These are phyloP conservation scores for Acanthis flammea DNA, from an alignment of 2,797 vertebrate species.

Conservation along the genomic window DNA sequence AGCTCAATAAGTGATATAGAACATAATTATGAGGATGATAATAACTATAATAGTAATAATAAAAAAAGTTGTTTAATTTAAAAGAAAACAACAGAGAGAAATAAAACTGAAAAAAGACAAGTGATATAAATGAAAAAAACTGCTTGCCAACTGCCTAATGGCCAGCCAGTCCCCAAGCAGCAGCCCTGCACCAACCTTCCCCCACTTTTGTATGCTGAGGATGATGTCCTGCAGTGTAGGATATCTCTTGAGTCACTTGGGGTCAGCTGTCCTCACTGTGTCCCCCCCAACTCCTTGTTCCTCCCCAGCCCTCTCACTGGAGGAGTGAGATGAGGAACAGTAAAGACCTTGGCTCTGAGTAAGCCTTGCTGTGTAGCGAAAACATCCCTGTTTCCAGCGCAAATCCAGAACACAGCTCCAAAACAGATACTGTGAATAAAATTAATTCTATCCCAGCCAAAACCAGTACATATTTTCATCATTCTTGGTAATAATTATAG, in stretches of 20 bases:
- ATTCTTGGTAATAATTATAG: background rate
- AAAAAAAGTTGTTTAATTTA: background rate
- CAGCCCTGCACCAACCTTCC: accelerated
- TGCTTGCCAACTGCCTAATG: background rate
- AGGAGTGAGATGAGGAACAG: background rate
- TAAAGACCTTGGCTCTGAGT: background rate
- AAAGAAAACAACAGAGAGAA: background rate
- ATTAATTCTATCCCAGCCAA: background rate
- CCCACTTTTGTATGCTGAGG: background rate
- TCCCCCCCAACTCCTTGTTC: accelerated
- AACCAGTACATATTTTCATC: background rate
- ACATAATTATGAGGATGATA: background rate
- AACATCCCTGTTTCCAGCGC: background rate
- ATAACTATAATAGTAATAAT: accelerated
- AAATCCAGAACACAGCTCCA: background rate
- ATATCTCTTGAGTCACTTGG: background rate
- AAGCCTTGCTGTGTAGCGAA: background rate
- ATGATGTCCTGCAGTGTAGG: accelerated
- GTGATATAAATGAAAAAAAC: accelerated
- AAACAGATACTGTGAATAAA: background rate
- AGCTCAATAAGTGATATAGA: background rate
- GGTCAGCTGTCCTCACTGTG: background rate
- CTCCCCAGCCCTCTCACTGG: accelerated
- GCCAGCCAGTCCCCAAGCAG: accelerated
- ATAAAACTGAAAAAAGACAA: background rate